phyloP scores from a whole-genome alignment of 1,140 invertebrate species.

The Rhopalosiphum padi region DNA sequence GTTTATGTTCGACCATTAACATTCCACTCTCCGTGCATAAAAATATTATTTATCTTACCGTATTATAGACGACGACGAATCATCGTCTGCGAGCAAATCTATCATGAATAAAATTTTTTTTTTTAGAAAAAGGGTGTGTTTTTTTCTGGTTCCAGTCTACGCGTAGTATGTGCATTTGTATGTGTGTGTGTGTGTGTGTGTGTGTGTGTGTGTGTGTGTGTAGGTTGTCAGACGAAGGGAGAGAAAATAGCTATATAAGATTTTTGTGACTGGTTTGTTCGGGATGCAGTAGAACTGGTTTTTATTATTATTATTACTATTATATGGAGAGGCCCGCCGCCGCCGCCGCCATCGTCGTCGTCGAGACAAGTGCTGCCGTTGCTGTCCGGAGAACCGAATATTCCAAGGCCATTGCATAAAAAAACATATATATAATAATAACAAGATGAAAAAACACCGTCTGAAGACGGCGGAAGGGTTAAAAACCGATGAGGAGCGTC shows the following conservation, averaged over 20 bases:
- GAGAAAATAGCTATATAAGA: slow-evolving; percentile 51
- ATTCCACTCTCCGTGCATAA: slow-evolving; percentile 38
- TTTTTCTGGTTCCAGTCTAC: slow-evolving; percentile 23
- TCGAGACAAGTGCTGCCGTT: slow-evolving; percentile 28
- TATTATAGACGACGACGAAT: slow-evolving; percentile 36
- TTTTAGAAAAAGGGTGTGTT: slow-evolving; percentile 1
- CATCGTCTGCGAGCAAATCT: slow-evolving; percentile 38
- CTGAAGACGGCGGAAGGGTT: slow-evolving; percentile 53
- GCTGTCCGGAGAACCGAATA: slow-evolving; percentile 48
- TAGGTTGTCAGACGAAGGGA: slow-evolving; percentile 39
- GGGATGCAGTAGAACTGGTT: slow-evolving; percentile 57
- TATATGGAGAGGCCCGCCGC: background rate
- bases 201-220: background rate
- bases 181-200: background rate
- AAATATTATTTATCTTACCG: slow-evolving; percentile 39
- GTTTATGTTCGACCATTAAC: slow-evolving; percentile 50
- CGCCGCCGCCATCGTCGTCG: background rate
- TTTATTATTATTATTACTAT: slow-evolving; percentile 51
- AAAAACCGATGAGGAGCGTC: slow-evolving; percentile 10
- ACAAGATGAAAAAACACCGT: slow-evolving; percentile 16
- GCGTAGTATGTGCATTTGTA: background rate
- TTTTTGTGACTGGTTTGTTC: slow-evolving; percentile 55
- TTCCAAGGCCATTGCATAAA: slow-evolving; percentile 52
- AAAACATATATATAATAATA: slow-evolving; percentile 40
- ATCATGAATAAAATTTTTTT: slow-evolving; percentile 44